Percentiles rank a stretch among this genome's conserved stretches.
Conservation (phyloP, 2,888 invertebrate genomes). For the Pandemis heparana region DNA sequence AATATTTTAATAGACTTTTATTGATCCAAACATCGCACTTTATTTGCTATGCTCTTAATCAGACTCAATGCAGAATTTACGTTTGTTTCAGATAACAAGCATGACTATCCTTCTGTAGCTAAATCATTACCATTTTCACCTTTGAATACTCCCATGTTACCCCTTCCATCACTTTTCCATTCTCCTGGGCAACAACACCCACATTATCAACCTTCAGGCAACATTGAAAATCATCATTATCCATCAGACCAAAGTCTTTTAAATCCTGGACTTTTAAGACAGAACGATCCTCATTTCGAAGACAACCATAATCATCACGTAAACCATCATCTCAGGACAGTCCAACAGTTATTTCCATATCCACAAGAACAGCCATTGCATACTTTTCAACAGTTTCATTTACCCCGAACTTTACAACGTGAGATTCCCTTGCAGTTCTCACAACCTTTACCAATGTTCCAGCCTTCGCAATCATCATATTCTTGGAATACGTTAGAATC, state of each 20-base stretch:
- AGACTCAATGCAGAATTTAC: background rate
- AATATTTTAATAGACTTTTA: too few species aligned
- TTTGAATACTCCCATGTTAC: background rate
- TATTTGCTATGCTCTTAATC: too few species aligned
- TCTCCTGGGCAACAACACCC: background rate
- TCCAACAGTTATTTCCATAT: background rate
- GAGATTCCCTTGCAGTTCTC: background rate
- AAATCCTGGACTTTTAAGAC: background rate
- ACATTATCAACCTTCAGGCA: background rate
- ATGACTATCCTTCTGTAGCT: background rate
- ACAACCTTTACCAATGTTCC: background rate
- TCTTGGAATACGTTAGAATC: background rate
- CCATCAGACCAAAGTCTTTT: background rate
- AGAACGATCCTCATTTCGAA: background rate
- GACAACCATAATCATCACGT: background rate
- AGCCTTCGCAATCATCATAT: background rate
- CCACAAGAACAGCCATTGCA: background rate
- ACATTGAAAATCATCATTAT: background rate
- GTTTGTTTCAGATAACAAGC: background rate
- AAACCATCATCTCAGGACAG: background rate
- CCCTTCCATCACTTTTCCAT: background rate
- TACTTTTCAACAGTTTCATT: background rate
- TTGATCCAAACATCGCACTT: too few species aligned
- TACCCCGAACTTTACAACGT: background rate
- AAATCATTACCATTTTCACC: background rate